Percentiles rank a stretch among this genome's conserved stretches.
phyloP scores from a whole-genome alignment of 2,888 invertebrate genomes.

The Ormyrus thymus region DNA sequence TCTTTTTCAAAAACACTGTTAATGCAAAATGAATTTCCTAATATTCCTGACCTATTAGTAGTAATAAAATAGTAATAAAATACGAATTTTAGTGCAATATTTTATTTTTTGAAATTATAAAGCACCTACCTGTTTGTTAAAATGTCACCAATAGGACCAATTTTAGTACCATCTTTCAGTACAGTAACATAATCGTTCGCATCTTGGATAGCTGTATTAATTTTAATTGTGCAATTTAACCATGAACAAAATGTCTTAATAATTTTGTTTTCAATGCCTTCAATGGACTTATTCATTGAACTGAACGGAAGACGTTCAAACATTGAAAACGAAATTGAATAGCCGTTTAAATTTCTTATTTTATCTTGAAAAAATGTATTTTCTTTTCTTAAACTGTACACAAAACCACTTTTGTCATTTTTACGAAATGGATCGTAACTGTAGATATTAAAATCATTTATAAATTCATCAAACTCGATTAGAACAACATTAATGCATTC shows the following conservation, averaged over 20 bases:
- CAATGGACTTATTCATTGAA: background rate
- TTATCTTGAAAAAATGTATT: slow-evolving; percentile 22
- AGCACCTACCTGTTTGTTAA: slow-evolving; percentile 24
- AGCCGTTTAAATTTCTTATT: slow-evolving; percentile 21
- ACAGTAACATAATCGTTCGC: slow-evolving; percentile 14
- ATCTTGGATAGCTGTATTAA: slow-evolving; percentile 5
- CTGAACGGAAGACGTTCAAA: slow-evolving; percentile 13
- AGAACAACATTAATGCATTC: background rate
- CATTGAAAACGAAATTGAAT: slow-evolving; percentile 16
- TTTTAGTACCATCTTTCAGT: slow-evolving; percentile 8
- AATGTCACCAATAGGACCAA: slow-evolving; percentile 17
- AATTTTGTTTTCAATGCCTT: slow-evolving; percentile 21
- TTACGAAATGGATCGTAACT: slow-evolving; percentile 28
- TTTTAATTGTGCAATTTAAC: slow-evolving; percentile 11
- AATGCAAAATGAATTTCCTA: slow-evolving; percentile 22
- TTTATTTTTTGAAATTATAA: background rate
- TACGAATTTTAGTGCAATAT: background rate
- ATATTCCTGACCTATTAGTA: slow-evolving; percentile 19
- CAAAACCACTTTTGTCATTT: background rate
- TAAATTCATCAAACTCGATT: background rate
- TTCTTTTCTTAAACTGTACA: background rate
- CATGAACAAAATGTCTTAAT: background rate
- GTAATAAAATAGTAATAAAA: background rate
- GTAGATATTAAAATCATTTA: slow-evolving; percentile 2
- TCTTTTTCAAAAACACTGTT: slow-evolving; percentile 2